Evolutionary conservation across 2,113 vertebrate species (phyloP), one percentile per base, ranked within the genome.

Genomic region (Podocnemis expansa): DNA sequence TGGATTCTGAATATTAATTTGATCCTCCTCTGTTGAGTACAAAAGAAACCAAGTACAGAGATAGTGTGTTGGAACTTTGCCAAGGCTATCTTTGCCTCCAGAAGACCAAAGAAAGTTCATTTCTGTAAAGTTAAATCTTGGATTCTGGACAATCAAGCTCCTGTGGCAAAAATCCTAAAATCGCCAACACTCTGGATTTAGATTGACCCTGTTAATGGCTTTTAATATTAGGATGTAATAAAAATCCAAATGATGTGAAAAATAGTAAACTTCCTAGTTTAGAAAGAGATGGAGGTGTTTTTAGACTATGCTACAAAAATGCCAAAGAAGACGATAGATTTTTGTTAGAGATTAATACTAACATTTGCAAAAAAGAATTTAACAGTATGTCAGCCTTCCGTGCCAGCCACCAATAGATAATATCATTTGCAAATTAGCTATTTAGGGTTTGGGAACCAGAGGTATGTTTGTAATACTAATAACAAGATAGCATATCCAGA

Each of bases 181-280:
- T 93, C 95, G 88, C 95, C 96, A 97, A 97, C 93, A 96, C 95
- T 41, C 5, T 89, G 96, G 96, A 95, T n/a, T 98, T 97, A 95
- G 93, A 92, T 94, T 97, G 97, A 98, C 96, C 97, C 96, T 97
- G 97, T 97, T 97, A 97, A 97, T 95, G 94, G 89, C 92, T 97
- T 98, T n/a, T n/a, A n/a, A n/a, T n/a, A n/a, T 98, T 97, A 98
- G 97, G 95, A 91, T 54, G 52, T 97, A 97, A 97, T 97, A 97
- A 97, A 97, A 98, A 97, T 98, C 97, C 87, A 94, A 97, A 97
- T 95, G 70, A 97, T 93, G 95, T 96, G 84, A 94, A 96, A 97
- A 98, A 97, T 52, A 97, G 93, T 96, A 96, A 98, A 97, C 97
- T 83, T 87, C 97, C 85, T 94, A 94, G 96, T 98, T 98, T 97